Evolutionary conservation across 2,113 vertebrate species (phyloP).

Genomic region (cattle (Bos taurus)): ARS-UCD2.0 NC_037330.1:1563501-1564000

Average conservation of each 20-base stretch:
- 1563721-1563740: neutral
- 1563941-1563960: neutral
- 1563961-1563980: neutral
- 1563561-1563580: neutral
- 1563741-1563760: neutral
- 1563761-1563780: neutral
- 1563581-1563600: neutral
- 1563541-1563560: neutral
- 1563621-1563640: neutral
- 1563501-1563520: neutral
- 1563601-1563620: neutral
- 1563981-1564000: neutral
- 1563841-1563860: neutral
- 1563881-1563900: neutral
- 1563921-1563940: neutral
- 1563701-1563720: neutral
- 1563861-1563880: neutral
- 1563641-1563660: neutral
- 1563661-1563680: neutral
- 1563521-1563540: neutral
- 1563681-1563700: neutral
- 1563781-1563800: neutral
- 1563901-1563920: neutral
- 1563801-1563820: neutral
- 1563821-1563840: neutral